Conservation (phyloP, 2,888 invertebrate genomes). For the Petrolisthes manimaculis region DNA sequence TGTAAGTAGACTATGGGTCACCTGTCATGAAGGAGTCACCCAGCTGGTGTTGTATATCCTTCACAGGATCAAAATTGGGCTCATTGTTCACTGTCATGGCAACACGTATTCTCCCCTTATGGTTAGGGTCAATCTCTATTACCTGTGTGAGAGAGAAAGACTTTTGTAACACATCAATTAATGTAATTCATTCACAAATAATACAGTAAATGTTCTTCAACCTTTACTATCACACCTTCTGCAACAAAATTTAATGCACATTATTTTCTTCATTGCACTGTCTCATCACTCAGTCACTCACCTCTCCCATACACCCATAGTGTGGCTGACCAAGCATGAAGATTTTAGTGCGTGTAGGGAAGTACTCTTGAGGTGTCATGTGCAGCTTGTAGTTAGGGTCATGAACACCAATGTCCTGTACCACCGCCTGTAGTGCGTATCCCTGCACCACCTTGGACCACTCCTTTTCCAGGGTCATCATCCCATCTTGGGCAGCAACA, state of each 20-base stretch:
- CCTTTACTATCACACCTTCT: neutral
- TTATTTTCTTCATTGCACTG: no score
- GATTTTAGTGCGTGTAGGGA: conserved; percentile 77
- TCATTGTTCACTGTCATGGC: conserved; percentile 73
- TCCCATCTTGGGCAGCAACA: conserved; percentile 75
- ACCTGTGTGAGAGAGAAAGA: conserved; percentile 71
- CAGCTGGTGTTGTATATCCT: conserved; percentile 67
- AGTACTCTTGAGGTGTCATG: conserved; percentile 76
- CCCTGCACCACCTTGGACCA: conserved; percentile 78
- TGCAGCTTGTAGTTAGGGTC: conserved; percentile 71
- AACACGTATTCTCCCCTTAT: conserved; percentile 77
- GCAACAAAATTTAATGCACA: neutral
- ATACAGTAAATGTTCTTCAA: neutral
- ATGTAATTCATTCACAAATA: neutral
- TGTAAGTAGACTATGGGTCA: neutral
- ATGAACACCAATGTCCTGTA: conserved; percentile 73
- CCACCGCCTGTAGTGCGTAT: conserved; percentile 80
- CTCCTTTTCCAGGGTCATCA: conserved; percentile 76
- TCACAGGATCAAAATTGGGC: conserved; percentile 72
- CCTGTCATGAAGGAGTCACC: conserved; percentile 73
- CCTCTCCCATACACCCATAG: conserved; percentile 85
- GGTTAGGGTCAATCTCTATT: conserved; percentile 73
- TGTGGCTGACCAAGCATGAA: conserved; percentile 85
- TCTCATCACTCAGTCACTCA: neutral
- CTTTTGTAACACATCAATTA: neutral